phyloP scores from a whole-genome alignment of 53 echinoderm and acorn worm species.

The Zoroaster sp. region DNA sequence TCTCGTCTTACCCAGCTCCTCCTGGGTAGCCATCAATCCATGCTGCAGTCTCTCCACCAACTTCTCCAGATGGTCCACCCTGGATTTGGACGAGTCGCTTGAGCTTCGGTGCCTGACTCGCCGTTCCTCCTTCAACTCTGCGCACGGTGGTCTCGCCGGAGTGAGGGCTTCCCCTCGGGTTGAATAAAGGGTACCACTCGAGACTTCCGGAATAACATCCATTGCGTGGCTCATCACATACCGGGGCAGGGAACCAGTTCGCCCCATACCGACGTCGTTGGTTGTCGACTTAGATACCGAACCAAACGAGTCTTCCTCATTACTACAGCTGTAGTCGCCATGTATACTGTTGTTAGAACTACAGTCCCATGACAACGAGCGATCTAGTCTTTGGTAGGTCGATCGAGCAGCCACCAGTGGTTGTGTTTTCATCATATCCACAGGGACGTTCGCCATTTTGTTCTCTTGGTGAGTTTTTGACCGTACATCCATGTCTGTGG shows the following conservation, averaged over 20 bases:
- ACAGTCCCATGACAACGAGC: conserved; percentile 12
- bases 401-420: background rate
- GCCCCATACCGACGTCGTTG: background rate
- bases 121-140: background rate
- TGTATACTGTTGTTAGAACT: background rate
- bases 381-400: background rate
- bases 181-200: background rate
- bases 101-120: conserved; percentile 2
- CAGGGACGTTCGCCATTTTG: background rate
- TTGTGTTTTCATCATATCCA: conserved; percentile 19
- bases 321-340: background rate
- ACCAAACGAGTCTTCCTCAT: background rate
- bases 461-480: background rate
- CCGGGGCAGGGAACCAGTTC: background rate
- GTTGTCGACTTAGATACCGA: background rate
- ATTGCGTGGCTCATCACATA: background rate
- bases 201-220: conserved; percentile 11
- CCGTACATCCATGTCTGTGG: background rate
- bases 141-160: background rate
- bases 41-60: conserved; percentile 64
- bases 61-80: conserved; percentile 66
- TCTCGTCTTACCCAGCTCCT: conserved; percentile 65
- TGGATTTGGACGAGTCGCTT: background rate
- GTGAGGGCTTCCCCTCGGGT: background rate
- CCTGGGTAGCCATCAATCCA: conserved; percentile 61